Evolutionary conservation across 2,113 vertebrate species (phyloP), one percentile per base, ranked within the genome.

Genomic region (Polyodon spathula): DNA sequence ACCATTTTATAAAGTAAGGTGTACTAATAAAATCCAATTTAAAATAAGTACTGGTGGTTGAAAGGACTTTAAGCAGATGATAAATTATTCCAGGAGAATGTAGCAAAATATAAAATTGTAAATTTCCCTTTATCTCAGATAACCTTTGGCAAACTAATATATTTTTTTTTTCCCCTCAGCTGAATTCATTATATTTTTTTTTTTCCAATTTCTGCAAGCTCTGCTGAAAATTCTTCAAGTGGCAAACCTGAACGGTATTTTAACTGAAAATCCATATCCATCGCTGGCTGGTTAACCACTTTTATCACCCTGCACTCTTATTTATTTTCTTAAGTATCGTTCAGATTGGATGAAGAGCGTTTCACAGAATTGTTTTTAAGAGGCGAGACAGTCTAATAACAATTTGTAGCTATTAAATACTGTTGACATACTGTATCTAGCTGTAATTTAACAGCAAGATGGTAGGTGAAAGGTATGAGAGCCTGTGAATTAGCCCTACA

Each of bases 221-320:
- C 46, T 50, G 46, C 46, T 50, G 46, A 4, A 1, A 12, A 50
- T 50, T 12, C 8, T 10, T 12, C n/a, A n/a, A 50, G 46, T 12
- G 7, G 46, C 4, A n/a, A 6, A 10, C 42, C 10, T 50, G 46
- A 50, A 50, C n/a, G 11, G 46, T 50, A 8, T 14, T 50, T 8
- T 50, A 50, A 50, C 46, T 50, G 46, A 50, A 50, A 50, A 50
- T 50, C 46, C n/a, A 50, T 50, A 50, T 50, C 7, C 7, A 50
- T 50, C n/a, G 11, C n/a, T 50, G 46, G 46, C 46, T 50, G 46
- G 46, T 50, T 50, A 50, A 50, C 46, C 46, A 12, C 10, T 48
- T 48, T 48, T 48, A 50, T 4, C 46, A 50, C 11, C 11, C 4
- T 12, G n/a, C 10, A 50, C n/a, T 10, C 10, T 12, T 50, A 50